phyloP scores from a whole-genome alignment of 2,797 vertebrate genomes.

The Kryptolebias ocellatus region DNA sequence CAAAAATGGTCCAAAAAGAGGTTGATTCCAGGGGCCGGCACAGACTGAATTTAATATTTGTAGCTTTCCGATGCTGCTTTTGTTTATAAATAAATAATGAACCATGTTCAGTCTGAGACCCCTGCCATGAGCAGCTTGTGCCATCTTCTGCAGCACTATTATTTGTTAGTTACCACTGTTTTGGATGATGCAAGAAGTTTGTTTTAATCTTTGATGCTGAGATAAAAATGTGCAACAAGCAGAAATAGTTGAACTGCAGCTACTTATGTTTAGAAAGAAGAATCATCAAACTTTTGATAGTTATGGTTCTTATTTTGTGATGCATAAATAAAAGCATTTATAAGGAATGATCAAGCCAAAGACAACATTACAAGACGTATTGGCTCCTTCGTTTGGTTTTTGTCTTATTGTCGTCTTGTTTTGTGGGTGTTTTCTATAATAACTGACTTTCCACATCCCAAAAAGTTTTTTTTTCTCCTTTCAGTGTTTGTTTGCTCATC shows the following conservation, averaged over 20 bases:
- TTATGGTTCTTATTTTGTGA: too few relatives aligned
- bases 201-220: conserved; percentile 5
- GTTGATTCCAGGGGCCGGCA: not conserved
- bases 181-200: conserved; percentile 54
- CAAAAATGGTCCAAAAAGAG: conserved; percentile 1
- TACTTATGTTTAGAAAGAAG: too few relatives aligned
- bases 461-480: conserved; percentile 1
- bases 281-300: too few relatives aligned
- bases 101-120: conserved; percentile 1
- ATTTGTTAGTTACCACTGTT: not conserved
- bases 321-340: too few relatives aligned
- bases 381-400: not conserved
- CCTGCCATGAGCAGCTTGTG: not conserved
- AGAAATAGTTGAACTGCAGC: too few relatives aligned
- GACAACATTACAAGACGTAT: too few relatives aligned
- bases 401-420: conserved; percentile 19
- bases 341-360: too few relatives aligned
- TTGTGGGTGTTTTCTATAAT: not conserved
- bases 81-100: conserved; percentile 27
- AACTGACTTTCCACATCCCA: conserved; percentile 15
- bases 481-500: conserved; percentile 10
- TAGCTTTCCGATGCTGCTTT: conserved; percentile 6
- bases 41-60: conserved; percentile 3
- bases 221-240: too few relatives aligned
- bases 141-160: too few relatives aligned